Conservation (phyloP, 2,888 invertebrate genomes). For the Lutraria lutraria region DNA sequence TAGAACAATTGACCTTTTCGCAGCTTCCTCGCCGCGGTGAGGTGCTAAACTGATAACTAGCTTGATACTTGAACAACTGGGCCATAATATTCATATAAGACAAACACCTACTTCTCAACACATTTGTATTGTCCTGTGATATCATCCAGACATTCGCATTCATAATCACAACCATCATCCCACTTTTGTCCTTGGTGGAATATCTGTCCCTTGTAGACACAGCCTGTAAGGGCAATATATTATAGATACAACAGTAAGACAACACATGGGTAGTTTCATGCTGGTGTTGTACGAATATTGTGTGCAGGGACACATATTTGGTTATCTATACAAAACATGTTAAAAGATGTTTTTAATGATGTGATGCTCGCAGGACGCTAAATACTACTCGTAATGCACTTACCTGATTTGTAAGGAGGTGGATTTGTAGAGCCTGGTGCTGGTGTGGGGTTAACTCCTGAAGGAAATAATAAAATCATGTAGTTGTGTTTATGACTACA, state of each 20-base stretch:
- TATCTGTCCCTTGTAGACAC: slow-evolving; percentile 73
- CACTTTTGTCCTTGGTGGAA: slow-evolving; percentile 72
- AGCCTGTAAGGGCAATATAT: slow-evolving; percentile 42
- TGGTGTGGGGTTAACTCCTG: slow-evolving; percentile 60
- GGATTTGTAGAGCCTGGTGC: slow-evolving; percentile 63
- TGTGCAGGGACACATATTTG: too few relatives aligned
- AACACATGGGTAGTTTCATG: too few relatives aligned
- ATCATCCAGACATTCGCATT: slow-evolving; percentile 74
- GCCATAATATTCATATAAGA: background rate
- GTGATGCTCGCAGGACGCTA: too few relatives aligned
- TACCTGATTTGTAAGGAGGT: slow-evolving; percentile 61
- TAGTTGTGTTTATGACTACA: too few relatives aligned
- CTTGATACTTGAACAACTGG: background rate
- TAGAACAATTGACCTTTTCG: too few relatives aligned
- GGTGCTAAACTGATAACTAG: too few relatives aligned
- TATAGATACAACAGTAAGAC: background rate
- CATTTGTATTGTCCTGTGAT: slow-evolving; percentile 73
- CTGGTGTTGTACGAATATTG: too few relatives aligned
- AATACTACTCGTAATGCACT: background rate
- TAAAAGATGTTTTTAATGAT: too few relatives aligned
- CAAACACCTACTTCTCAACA: slow-evolving; percentile 66
- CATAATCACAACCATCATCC: slow-evolving; percentile 75
- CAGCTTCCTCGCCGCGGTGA: too few relatives aligned
- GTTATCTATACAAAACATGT: too few relatives aligned
- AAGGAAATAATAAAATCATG: background rate